Conservation (phyloP, 2,888 invertebrate genomes). For the Drymonia ruficornis region DNA sequence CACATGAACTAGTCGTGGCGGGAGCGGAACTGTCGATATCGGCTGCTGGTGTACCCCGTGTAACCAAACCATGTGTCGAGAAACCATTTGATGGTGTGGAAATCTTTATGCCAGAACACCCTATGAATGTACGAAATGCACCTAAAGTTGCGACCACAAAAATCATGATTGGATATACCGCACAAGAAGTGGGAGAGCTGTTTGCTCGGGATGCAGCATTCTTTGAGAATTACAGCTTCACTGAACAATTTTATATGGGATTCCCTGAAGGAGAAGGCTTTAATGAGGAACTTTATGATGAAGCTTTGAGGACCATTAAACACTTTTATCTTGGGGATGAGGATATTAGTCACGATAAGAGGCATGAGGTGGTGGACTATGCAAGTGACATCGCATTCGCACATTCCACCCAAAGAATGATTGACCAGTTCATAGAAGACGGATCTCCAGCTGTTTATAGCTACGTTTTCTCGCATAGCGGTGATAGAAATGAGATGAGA, state of each 20-base stretch:
- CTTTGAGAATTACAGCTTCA: constrained; percentile 7
- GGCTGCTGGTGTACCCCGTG: neutral
- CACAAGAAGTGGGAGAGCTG: constrained; percentile 13
- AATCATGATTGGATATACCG: constrained; percentile 19
- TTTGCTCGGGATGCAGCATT: constrained; percentile 1
- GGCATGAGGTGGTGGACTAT: constrained; percentile 11
- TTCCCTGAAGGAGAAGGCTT: constrained; percentile 15
- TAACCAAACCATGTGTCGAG: constrained; percentile 19
- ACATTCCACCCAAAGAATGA: constrained; percentile 19
- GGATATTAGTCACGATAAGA: constrained; percentile 7
- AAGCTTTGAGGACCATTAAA: constrained; percentile 11
- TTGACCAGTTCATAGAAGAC: constrained; percentile 13
- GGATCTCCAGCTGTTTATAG: constrained; percentile 16
- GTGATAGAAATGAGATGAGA: constrained; percentile 1
- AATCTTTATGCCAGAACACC: constrained; percentile 16
- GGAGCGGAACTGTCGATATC: constrained; percentile 10
- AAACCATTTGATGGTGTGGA: constrained; percentile 17
- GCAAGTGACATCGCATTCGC: constrained; percentile 13
- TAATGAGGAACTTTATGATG: no score
- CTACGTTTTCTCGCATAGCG: constrained; percentile 25
- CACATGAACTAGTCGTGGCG: constrained; percentile 3
- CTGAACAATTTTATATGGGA: neutral
- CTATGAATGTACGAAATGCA: constrained; percentile 9
- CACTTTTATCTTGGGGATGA: constrained; percentile 27
- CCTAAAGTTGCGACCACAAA: constrained; percentile 11